phyloP scores from a whole-genome alignment of 2,797 vertebrate genomes.

The Platyrinchus mystaceus region DNA sequence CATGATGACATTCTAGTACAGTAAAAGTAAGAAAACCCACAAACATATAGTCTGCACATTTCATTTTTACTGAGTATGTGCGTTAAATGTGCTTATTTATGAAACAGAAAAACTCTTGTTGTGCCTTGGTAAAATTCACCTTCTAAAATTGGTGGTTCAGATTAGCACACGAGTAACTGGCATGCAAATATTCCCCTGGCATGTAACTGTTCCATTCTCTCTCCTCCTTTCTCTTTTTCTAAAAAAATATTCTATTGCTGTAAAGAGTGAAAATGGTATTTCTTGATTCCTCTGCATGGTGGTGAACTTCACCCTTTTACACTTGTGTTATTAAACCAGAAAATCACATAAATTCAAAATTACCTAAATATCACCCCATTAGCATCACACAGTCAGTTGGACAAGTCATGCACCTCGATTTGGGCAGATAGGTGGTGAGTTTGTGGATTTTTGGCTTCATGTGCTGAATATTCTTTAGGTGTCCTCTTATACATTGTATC shows the following conservation, averaged over 20 bases:
- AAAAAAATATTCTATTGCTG: neutral
- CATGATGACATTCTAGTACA: neutral
- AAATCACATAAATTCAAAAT: neutral
- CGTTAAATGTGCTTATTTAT: neutral
- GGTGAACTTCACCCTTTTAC: neutral
- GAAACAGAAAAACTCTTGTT: neutral
- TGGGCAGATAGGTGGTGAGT: accelerated
- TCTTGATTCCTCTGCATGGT: neutral
- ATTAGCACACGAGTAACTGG: neutral
- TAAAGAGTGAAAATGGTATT: neutral
- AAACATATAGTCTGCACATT: accelerated
- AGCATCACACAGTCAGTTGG: neutral
- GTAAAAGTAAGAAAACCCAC: neutral
- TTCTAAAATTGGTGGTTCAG: neutral
- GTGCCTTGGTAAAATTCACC: neutral
- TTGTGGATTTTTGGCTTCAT: neutral
- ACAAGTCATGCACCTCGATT: accelerated
- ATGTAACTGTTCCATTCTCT: neutral
- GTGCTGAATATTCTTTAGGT: neutral
- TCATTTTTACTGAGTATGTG: neutral
- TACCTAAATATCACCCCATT: accelerated
- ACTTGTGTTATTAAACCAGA: neutral
- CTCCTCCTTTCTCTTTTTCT: neutral
- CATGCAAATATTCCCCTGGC: neutral
- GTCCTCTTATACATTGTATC: neutral